Evolutionary conservation across 1,140 invertebrate species (phyloP), one percentile per base, ranked within the genome.

Genomic region (Thereuonema tuberculata): DNA sequence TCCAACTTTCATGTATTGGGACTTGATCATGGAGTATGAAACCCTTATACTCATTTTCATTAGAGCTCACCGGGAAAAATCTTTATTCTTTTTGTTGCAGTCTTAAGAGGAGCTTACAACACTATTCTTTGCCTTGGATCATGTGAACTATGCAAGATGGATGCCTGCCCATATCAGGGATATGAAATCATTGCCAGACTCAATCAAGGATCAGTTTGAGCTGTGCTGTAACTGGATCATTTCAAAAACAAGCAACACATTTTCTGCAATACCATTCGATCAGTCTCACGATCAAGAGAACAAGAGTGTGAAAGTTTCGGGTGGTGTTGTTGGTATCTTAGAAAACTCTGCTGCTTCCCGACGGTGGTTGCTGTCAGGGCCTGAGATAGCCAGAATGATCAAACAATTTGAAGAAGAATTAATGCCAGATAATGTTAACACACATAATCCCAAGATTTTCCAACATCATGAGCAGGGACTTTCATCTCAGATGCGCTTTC

Each of bases 241-340:
- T n/a, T 56, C 48, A n/a, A 66, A 66, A 56, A 61, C 47, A 9
- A 28, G 15, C 15, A 62, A 53, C 27, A n/a, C 24, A 12, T 63
- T 60, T 48, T 64, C 65, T 37, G 62, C 58, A 1, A 63, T 68
- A 28, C 54, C 61, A 1, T 50, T 68, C 31, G 65, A 68, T 54
- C 61, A 66, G 50, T 62, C 62, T 20, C 68, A 68, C 56, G 66
- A 69, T 50, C 66, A 69, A 58, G 59, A 61, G 23, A 68, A 69
- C 61, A 56, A 58, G n/a, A 47, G 65, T 1, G 62, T 69, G 25
- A 68, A 69, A 66, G 65, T 62, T 56, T 54, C 60, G 46, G 68
- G 63, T 25, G 67, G 64, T 37, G 64, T 61, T 25, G 61, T 65
- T 63, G 64, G 63, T 21, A 43, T 69, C 28, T 66, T 65, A 2